Evolutionary conservation across 2,113 vertebrate species (phyloP), one percentile per base, ranked within the genome.

Genomic region (Arenaria interpres): DNA sequence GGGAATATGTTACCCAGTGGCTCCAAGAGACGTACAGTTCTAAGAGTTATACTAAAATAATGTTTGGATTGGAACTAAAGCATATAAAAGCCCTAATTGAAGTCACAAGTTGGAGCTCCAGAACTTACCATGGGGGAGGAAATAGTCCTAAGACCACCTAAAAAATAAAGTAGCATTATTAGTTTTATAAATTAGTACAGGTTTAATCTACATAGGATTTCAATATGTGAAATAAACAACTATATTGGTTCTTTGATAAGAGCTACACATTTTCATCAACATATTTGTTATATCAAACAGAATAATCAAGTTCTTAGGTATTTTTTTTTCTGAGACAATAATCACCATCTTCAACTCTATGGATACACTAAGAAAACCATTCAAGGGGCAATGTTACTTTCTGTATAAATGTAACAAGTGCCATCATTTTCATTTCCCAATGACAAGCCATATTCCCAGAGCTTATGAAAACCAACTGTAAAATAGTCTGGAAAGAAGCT

Each of bases 31-130:
- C 33, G 51, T 53, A 71, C 81, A 56, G 19, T 90, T 91, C 75
- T 43, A 69, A 60, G 75, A 67, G 17, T 85, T 88, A 86, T n/a
- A 73, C 68, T 89, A 91, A 83, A 90, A 72, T 86, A 73, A 77
- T 87, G 64, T 86, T 94, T 94, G 84, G 89, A 95, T 83, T 97
- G 96, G 90, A 97, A 96, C 78, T 87, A 97, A 96, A 97, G 86
- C 93, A 97, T 93, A 96, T 92, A 84, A 91, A 84, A 83, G 23
- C 51, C 96, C 97, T 97, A 94, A 93, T 32, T 96, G 80, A 98
- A 97, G 85, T 96, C 96, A 98, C 93, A 97, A 96, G 90, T 96
- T 98, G 97, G 96, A 98, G 96, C 96, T 97, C 96, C 96, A 98
- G 93, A 98, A 98, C 95, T 97, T 97, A 98, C 96, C 96, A 97